Conservation (phyloP, 2,888 invertebrate genomes). For the Epirrhoe alternata region DNA sequence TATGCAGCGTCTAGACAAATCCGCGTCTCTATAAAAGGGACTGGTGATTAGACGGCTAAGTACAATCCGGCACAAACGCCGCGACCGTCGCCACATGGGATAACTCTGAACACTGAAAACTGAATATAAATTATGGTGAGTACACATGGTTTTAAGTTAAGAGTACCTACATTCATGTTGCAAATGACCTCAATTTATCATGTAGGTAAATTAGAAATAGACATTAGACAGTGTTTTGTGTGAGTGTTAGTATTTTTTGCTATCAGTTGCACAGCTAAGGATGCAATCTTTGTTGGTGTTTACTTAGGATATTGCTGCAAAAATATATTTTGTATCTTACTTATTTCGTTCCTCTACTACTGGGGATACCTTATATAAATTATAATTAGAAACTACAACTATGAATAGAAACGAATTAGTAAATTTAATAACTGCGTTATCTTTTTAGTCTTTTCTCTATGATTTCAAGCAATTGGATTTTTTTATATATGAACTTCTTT, state of each 20-base stretch:
- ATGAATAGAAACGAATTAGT: too few relatives aligned
- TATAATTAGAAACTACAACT: too few relatives aligned
- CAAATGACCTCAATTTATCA: slow-evolving; percentile 12
- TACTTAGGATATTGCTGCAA: background rate
- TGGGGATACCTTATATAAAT: too few relatives aligned
- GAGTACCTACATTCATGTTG: background rate
- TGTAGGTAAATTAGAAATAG: slow-evolving; percentile 1
- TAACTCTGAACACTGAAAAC: slow-evolving; percentile 53
- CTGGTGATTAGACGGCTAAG: slow-evolving; percentile 78
- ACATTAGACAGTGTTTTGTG: background rate
- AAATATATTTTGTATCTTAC: too few relatives aligned
- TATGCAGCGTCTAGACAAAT: slow-evolving; percentile 80
- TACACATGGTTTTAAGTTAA: background rate
- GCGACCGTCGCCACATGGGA: slow-evolving; percentile 72
- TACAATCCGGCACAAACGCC: slow-evolving; percentile 77
- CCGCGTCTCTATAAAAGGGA: slow-evolving; percentile 83
- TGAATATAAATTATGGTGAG: slow-evolving; percentile 42
- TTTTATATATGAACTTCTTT: too few relatives aligned
- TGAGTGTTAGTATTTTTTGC: slow-evolving; percentile 7
- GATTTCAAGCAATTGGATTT: too few relatives aligned
- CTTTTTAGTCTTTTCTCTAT: too few relatives aligned
- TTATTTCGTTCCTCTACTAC: too few relatives aligned
- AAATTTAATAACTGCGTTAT: too few relatives aligned
- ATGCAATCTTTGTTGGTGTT: slow-evolving; percentile 9
- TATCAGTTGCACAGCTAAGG: slow-evolving; percentile 6